These are phyloP conservation scores for Lophius americanus DNA, from an alignment of 2,797 vertebrate species.

Conservation along the genomic window DNA sequence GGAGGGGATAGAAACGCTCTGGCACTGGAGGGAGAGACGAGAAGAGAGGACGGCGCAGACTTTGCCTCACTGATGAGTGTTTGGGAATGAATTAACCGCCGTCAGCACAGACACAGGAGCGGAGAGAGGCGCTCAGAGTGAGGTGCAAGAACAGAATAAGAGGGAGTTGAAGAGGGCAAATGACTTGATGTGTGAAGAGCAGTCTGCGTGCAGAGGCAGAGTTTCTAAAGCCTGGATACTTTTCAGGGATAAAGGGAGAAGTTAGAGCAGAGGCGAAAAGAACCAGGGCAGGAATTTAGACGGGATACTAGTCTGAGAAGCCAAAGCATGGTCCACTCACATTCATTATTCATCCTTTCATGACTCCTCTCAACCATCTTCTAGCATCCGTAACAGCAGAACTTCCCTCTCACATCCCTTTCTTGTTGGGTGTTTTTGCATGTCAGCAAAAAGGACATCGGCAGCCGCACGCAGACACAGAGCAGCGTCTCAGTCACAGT, in stretches of 20 bases:
- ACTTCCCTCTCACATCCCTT: slow-evolving; percentile 18
- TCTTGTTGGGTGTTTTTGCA: slow-evolving; percentile 30
- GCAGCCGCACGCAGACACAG: slow-evolving; percentile 37
- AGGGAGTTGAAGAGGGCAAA: slow-evolving; percentile 48
- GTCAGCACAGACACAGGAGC: slow-evolving; percentile 49
- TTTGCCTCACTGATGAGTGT: slow-evolving; percentile 69
- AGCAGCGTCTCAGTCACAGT: slow-evolving; percentile 24
- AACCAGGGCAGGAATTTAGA: slow-evolving; percentile 32
- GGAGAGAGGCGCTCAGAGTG: slow-evolving; percentile 42
- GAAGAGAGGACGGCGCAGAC: slow-evolving; percentile 58
- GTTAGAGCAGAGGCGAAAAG: slow-evolving; percentile 50
- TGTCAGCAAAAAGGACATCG: slow-evolving; percentile 67
- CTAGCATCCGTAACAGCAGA: slow-evolving; percentile 30
- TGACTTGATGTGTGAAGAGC: slow-evolving; percentile 40
- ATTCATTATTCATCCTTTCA: slow-evolving; percentile 31
- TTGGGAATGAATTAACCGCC: slow-evolving; percentile 72
- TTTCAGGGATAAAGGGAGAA: slow-evolving; percentile 60
- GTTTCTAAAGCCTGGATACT: slow-evolving; percentile 49
- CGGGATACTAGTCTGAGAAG: slow-evolving; percentile 35
- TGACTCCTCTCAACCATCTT: slow-evolving; percentile 15
- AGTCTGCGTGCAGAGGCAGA: slow-evolving; percentile 29
- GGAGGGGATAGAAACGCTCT: slow-evolving; percentile 49
- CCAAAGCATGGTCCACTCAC: slow-evolving; percentile 42
- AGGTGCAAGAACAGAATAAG: slow-evolving; percentile 34
- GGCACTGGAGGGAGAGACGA: slow-evolving; percentile 45